Conservation (phyloP, 1,140 invertebrate genomes). For the Nylanderia fulva region DNA sequence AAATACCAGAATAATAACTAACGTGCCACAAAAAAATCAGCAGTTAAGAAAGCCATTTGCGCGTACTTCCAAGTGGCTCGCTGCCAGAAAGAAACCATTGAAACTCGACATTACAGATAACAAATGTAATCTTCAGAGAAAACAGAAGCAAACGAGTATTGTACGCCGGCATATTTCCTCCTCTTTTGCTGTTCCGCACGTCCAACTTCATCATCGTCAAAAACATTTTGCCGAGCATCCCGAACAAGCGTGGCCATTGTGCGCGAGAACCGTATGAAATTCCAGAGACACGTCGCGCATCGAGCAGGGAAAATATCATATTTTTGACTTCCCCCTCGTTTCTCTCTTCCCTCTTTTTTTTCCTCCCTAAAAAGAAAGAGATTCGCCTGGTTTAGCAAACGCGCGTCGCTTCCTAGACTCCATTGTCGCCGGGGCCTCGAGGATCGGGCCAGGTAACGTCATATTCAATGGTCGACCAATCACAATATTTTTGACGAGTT, state of each 20-base stretch:
- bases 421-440: slow-evolving; percentile 64
- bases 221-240: slow-evolving; percentile 34
- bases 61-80: background rate
- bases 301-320: slow-evolving; percentile 74
- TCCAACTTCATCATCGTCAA: slow-evolving; percentile 67
- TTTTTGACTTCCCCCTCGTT: slow-evolving; percentile 57
- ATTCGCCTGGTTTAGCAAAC: slow-evolving; percentile 59
- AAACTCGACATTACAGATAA: slow-evolving; percentile 12
- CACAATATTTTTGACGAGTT: slow-evolving; percentile 87
- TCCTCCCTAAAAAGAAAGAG: background rate
- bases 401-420: slow-evolving; percentile 44
- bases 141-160: slow-evolving; percentile 42
- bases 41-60: background rate
- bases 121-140: slow-evolving; percentile 49
- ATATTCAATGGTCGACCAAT: slow-evolving; percentile 83
- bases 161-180: slow-evolving; percentile 22
- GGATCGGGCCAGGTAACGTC: slow-evolving; percentile 81
- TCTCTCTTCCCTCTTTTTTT: background rate
- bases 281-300: slow-evolving; percentile 71
- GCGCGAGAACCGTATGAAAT: slow-evolving; percentile 59
- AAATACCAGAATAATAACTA: background rate
- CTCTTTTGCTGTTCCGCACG: slow-evolving; percentile 9
- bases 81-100: background rate
- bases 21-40: background rate
- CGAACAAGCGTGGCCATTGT: slow-evolving; percentile 54